Percentiles rank a stretch among this genome's conserved stretches.
phyloP scores from a whole-genome alignment of 2,888 invertebrate species.

The Timandra comae region DNA sequence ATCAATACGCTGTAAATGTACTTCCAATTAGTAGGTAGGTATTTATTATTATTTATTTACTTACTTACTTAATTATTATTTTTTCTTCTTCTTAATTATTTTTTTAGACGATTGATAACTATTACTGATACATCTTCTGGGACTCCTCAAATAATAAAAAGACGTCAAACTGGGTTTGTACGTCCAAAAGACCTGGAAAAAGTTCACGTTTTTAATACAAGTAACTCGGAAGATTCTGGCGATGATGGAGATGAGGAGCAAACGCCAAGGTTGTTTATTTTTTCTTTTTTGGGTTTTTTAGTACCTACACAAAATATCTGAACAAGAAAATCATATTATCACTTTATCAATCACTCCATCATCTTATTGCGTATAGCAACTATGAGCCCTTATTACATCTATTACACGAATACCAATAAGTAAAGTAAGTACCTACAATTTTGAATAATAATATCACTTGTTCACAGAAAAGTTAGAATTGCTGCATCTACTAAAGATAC shows the following conservation, averaged over 20 bases:
- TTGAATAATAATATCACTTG: too few relatives aligned
- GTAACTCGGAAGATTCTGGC: constrained; percentile 1
- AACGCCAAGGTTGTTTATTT: constrained; percentile 12
- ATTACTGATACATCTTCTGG: constrained; percentile 26
- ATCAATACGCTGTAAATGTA: too few relatives aligned
- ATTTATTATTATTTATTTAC: neutral
- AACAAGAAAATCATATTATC: too few relatives aligned
- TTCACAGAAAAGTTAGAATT: constrained; percentile 45
- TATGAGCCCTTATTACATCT: too few relatives aligned
- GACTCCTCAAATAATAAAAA: constrained; percentile 30
- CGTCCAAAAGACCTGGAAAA: constrained; percentile 33
- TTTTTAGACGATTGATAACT: constrained; percentile 47
- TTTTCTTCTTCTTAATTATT: constrained; percentile 4
- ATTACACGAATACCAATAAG: too few relatives aligned
- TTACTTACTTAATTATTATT: neutral
- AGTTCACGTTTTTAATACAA: constrained; percentile 16
- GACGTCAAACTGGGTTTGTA: constrained; percentile 51
- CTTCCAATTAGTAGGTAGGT: too few relatives aligned
- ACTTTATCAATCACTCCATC: too few relatives aligned
- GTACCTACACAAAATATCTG: too few relatives aligned
- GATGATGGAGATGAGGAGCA: constrained; percentile 9
- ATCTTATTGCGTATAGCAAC: too few relatives aligned
- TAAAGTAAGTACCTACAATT: too few relatives aligned
- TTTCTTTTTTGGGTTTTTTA: neutral
- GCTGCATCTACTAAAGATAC: constrained; percentile 17